A percentile compares a stretch with the other conserved stretches of the same genome.
Evolutionary conservation across 2,797 vertebrate genomes (phyloP).

Genomic region (Natrix natrix): DNA sequence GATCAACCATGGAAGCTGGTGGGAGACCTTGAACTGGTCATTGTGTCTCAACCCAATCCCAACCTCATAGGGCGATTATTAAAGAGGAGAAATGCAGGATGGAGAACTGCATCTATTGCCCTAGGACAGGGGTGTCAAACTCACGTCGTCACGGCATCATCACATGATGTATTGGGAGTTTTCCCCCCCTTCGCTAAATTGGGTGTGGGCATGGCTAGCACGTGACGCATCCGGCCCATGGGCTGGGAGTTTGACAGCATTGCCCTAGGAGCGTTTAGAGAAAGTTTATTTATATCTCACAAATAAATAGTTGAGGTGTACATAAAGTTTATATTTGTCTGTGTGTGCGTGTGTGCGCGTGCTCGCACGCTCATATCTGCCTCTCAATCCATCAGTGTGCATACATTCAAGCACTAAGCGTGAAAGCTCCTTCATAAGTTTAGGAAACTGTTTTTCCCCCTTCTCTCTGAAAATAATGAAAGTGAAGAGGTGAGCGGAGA

Average conservation of each 20-base stretch:
- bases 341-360: background rate
- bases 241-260: too few species aligned
- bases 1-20: background rate
- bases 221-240: too few species aligned
- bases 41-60: background rate
- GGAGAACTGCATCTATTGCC: background rate
- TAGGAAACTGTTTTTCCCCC: background rate
- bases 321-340: background rate
- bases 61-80: background rate
- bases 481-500: background rate
- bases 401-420: background rate
- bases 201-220: too few species aligned
- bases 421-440: background rate
- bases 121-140: background rate
- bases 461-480: background rate
- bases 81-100: background rate
- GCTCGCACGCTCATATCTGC: background rate
- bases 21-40: background rate
- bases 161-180: too few species aligned
- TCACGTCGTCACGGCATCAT: too few species aligned
- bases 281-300: background rate
- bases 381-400: background rate
- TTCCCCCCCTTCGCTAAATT: too few species aligned
- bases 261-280: background rate
- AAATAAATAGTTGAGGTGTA: background rate